phyloP scores from a whole-genome alignment of 1,140 invertebrate species.

The Belonocnema kinseyi region DNA sequence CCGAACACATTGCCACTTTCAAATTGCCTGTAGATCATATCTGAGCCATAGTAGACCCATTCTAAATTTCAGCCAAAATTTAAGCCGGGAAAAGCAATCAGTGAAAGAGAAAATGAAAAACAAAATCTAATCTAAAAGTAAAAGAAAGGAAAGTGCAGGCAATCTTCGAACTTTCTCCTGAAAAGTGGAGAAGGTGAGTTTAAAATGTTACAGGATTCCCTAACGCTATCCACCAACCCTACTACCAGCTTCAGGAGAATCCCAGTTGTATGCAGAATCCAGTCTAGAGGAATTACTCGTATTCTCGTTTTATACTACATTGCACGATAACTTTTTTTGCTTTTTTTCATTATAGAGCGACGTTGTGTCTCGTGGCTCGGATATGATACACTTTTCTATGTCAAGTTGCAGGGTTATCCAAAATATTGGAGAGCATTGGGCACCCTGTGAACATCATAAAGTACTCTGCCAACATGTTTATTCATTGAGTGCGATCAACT shows the following conservation, averaged over 20 bases:
- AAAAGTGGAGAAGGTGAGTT: constrained; percentile 18
- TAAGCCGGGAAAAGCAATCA: constrained; percentile 69
- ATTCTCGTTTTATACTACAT: neutral
- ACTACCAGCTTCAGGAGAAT: constrained; percentile 41
- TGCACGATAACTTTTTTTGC: constrained; percentile 24
- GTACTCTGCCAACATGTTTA: constrained; percentile 36
- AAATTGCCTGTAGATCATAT: constrained; percentile 80
- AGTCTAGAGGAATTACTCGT: constrained; percentile 42
- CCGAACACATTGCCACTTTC: constrained; percentile 80
- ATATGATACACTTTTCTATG: constrained; percentile 77
- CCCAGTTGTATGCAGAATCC: constrained; percentile 47
- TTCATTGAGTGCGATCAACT: constrained; percentile 61
- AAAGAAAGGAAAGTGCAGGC: constrained; percentile 37
- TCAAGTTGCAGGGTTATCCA: constrained; percentile 77
- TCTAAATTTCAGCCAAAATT: constrained; percentile 65
- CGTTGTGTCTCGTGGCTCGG: constrained; percentile 77
- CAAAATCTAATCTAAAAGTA: constrained; percentile 50
- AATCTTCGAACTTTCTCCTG: constrained; percentile 28
- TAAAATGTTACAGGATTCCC: constrained; percentile 49
- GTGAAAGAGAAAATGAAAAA: constrained; percentile 46
- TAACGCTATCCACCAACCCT: constrained; percentile 40
- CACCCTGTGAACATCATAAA: constrained; percentile 46
- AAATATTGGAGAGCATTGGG: constrained; percentile 57
- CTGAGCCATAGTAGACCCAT: constrained; percentile 79
- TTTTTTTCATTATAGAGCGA: constrained; percentile 52